Base-by-base conservation (phyloP, 2,113 vertebrate genomes). In the Grus americana region DNA sequence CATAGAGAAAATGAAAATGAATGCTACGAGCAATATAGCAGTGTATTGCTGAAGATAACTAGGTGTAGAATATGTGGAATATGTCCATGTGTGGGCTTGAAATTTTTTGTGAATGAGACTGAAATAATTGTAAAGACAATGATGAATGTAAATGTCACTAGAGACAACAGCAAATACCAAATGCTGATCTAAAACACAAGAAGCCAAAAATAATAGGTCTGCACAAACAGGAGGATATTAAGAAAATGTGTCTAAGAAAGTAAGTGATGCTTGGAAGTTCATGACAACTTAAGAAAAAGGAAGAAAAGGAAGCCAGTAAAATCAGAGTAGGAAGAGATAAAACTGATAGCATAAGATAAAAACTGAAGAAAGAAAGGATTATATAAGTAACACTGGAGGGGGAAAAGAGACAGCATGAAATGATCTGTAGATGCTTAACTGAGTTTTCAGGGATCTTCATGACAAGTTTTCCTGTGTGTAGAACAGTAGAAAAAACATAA, bases 401-500 rank as follows among this genome's bases (percentile, higher is more conserved):
- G 2, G 4, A 3, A 20, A 6, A 6, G 47, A 71, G 4, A 44
- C 34, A 58, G 7, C 12, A 21, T 72, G 15, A 94, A 80, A 74
- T 27, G 23, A 62, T 62, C 30, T 85, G 18, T 17, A 78, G 19
- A 62, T 58, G 30, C 14, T 32, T 73, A 73, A 57, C 6, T 44
- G 46, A 74, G 5, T 66, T 87, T 81, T 73, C 16, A 71, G 26
- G 11, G 18, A 58, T 79, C 23, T 62, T 88, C 46, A 11, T 11
- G 21, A n/a, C 7, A 85, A 50, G 5, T 14, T 72, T 82, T 79
- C 18, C 7, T 50, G 15, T 44, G 10, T 16, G 46, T 7, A 67
- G 47, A 74, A 59, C 9, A 70, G 26, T 10, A 87, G 22, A 40
- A 42, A 34, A 11, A 0, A 0, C 0, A 2, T 5, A 71, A 36